These are phyloP conservation scores for Lasiurus borealis DNA, from an alignment of 2,113 vertebrate genomes.

Conservation along the genomic window DNA sequence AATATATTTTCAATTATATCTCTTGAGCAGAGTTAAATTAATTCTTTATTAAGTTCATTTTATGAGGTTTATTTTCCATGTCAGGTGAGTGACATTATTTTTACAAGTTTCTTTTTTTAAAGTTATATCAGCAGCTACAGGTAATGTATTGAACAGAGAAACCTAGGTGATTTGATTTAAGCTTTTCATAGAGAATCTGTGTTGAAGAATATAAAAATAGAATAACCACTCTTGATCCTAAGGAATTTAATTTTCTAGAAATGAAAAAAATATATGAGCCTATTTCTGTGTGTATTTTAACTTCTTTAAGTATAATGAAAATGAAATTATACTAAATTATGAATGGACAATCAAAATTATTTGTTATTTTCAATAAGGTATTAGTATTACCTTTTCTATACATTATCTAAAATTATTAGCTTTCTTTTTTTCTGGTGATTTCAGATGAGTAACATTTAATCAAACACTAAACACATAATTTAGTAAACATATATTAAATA, in stretches of 20 bases:
- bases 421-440: conserved; percentile 44
- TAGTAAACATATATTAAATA: conserved; percentile 29
- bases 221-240: neutral
- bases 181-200: neutral
- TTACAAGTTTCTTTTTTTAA: neutral
- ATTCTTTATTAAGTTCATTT: conserved; percentile 63
- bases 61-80: conserved; percentile 30
- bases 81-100: conserved; percentile 43
- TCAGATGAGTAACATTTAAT: conserved; percentile 46
- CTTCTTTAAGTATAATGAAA: conserved; percentile 49
- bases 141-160: conserved; percentile 19
- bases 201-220: conserved; percentile 42
- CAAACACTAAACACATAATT: neutral
- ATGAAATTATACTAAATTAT: conserved; percentile 60
- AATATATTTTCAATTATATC: conserved; percentile 17
- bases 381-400: conserved; percentile 30
- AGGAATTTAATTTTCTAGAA: conserved; percentile 53
- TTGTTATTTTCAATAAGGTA: conserved; percentile 62
- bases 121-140: neutral
- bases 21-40: conserved; percentile 36
- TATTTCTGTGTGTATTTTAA: conserved; percentile 37
- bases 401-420: conserved; percentile 35
- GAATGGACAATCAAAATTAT: conserved; percentile 39
- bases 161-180: neutral
- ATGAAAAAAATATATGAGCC: neutral